These are phyloP conservation scores for Actenoides hombroni DNA, from an alignment of 2,113 vertebrate species.

Conservation along the genomic window DNA sequence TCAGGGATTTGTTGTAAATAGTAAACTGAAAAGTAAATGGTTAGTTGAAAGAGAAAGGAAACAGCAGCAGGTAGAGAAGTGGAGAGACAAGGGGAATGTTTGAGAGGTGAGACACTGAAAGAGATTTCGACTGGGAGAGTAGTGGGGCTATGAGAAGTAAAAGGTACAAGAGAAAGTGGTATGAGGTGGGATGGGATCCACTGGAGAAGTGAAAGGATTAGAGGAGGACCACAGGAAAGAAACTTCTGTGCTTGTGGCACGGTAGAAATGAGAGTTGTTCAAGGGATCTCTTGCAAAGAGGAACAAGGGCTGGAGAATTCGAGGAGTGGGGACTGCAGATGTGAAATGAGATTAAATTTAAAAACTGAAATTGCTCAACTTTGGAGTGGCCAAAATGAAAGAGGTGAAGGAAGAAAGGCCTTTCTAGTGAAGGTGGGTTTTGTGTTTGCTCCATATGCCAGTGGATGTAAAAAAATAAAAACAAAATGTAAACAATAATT, in stretches of 20 bases:
- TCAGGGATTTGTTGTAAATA: neutral
- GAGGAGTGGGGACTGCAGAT: neutral
- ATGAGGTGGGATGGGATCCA: neutral
- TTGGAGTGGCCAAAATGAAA: neutral
- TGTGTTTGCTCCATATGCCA: neutral
- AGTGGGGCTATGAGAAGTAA: neutral
- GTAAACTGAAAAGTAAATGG: neutral
- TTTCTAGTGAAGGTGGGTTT: neutral
- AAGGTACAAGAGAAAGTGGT: neutral
- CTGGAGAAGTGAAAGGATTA: neutral
- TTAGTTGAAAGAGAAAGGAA: neutral
- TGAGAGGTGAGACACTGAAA: neutral
- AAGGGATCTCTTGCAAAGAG: neutral
- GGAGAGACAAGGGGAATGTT: neutral
- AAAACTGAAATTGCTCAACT: neutral
- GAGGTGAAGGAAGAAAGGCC: neutral
- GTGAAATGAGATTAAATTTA: neutral
- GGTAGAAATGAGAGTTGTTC: neutral
- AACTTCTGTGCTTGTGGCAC: neutral
- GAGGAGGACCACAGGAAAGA: neutral
- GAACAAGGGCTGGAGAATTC: neutral
- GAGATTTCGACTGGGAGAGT: neutral
- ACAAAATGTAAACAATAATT: neutral
- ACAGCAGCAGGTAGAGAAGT: neutral
- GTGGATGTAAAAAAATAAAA: neutral